A percentile compares a stretch with the other conserved stretches of the same genome.
Evolutionary conservation across 2,888 invertebrate genomes (phyloP).

Genomic region (Beris chalybata): DNA sequence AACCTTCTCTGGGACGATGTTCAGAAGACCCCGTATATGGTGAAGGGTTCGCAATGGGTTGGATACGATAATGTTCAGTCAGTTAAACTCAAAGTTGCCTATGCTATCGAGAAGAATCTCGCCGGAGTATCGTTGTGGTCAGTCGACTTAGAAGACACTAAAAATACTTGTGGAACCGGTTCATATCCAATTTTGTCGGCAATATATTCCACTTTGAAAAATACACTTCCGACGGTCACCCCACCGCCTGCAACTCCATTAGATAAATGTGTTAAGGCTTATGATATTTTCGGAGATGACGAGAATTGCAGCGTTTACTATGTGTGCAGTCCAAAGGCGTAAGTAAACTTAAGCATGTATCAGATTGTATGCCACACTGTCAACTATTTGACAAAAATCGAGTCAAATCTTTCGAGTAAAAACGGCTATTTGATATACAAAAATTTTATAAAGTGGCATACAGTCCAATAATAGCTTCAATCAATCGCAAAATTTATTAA

Average conservation of each 20-base stretch:
- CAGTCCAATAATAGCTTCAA: too few relatives aligned
- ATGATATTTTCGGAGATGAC: background rate
- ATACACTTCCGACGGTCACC: background rate
- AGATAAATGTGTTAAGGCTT: background rate
- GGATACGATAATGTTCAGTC: conserved; percentile 54
- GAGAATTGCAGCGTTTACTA: conserved; percentile 15
- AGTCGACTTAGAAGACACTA: conserved; percentile 64
- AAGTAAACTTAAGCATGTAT: background rate
- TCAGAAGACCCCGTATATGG: conserved; percentile 52
- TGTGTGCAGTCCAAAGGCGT: conserved; percentile 2
- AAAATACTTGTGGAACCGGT: conserved; percentile 56
- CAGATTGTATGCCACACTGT: background rate
- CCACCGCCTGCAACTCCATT: background rate
- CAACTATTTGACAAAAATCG: background rate
- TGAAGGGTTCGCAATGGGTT: conserved; percentile 53
- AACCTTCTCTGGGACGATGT: conserved; percentile 46
- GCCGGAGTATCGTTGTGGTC: conserved; percentile 66
- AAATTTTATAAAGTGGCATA: too few relatives aligned
- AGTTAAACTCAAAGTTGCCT: conserved; percentile 50
- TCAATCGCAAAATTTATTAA: too few relatives aligned
- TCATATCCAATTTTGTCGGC: conserved; percentile 58
- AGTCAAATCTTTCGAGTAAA: too few relatives aligned
- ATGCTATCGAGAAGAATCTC: conserved; percentile 51
- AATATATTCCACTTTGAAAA: conserved; percentile 47
- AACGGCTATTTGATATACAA: too few relatives aligned